Evolutionary conservation across 1,140 invertebrate genomes (phyloP), one percentile per base, ranked within the genome.

Genomic region (Stegodyphus dumicola): DNA sequence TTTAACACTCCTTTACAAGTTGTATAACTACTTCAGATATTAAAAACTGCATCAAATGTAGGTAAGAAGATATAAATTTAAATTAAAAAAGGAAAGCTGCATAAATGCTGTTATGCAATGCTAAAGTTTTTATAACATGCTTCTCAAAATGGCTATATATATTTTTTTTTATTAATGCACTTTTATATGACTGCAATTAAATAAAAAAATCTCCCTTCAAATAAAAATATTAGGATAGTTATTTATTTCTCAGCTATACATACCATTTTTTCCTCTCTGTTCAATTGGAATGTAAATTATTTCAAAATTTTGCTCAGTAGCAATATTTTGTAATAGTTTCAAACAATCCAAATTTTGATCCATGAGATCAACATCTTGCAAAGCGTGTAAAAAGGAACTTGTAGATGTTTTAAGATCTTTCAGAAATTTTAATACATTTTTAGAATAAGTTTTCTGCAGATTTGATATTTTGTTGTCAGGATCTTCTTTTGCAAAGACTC

Each of bases 241-340:
- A 33, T 33, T 33, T 33, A 33, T 33, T 33, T 33, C 33, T 33
- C 3, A 3, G 33, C 3, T 33, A 33, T 33, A 33, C 81, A 49
- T 70, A 77, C 81, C 74, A 76, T 76, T 85, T 70, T 85, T 85
- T 10, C 81, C 81, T 85, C 64, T 76, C 11, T 85, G 81, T 17
- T 85, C 81, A 69, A 85, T 85, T 33, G 81, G 81, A 76, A 85
- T 85, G 51, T 85, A 85, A 15, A 75, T 75, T 13, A 85, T 69
- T 13, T 85, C 81, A 77, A 85, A 85, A 51, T 85, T 85, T 53
- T 85, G 81, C 33, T 85, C 81, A 18, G 81, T 60, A 60, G 81
- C 81, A 69, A 85, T 77, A 60, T 60, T 85, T 60, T 85, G 81
- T 18, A 85, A 52, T 3, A 85, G 33, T 69, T 85, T 76, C 10